Evolutionary conservation across 1,140 invertebrate genomes (phyloP).

Genomic region (Lucilia cuprina): DNA sequence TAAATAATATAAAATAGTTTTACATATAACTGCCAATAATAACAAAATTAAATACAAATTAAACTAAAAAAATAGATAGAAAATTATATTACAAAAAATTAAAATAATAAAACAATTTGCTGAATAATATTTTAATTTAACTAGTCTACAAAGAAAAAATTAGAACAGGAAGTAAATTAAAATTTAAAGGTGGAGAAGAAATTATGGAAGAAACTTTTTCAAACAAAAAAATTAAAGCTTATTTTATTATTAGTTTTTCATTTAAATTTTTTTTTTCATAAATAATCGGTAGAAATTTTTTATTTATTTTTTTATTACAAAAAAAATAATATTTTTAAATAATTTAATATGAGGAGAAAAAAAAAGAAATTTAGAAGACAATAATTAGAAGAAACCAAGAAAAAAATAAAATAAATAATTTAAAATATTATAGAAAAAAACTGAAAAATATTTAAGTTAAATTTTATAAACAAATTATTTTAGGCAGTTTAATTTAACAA

Average conservation of each 20-base stretch:
- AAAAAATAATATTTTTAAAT: neutral
- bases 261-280: too few relatives aligned
- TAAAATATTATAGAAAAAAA: neutral
- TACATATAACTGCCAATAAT: conserved; percentile 27
- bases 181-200: neutral
- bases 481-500: conserved; percentile 19
- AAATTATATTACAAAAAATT: conserved; percentile 26
- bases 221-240: neutral
- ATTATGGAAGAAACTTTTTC: neutral
- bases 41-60: neutral
- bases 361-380: conserved; percentile 49
- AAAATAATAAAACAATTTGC: conserved; percentile 10
- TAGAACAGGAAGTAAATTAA: neutral
- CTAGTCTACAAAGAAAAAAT: neutral
- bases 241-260: too few relatives aligned
- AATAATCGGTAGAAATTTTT: neutral
- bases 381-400: conserved; percentile 48
- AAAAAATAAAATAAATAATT: conserved; percentile 29
- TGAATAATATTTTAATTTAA: conserved; percentile 24
- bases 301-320: neutral
- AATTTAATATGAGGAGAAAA: conserved; percentile 11
- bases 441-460: conserved; percentile 11
- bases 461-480: conserved; percentile 19
- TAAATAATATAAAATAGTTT: conserved; percentile 20
- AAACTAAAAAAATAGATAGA: conserved; percentile 19